Evolutionary conservation across 2,797 vertebrate genomes (phyloP), one percentile per base, ranked within the genome.

Genomic region (Rallus crepitans): DNA sequence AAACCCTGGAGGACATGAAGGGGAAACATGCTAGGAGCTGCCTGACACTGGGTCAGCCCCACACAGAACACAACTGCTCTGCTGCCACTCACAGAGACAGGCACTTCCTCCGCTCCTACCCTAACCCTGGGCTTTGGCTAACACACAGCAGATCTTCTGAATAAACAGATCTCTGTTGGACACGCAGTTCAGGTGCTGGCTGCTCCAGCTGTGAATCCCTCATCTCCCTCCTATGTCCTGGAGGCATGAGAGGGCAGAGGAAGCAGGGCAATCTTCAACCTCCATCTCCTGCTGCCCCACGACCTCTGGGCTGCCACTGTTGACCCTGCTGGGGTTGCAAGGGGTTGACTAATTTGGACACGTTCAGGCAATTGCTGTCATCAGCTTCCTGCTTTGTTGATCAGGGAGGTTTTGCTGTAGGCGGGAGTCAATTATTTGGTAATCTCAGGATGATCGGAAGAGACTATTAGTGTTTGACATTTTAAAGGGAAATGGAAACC

Each of bases 331-430:
- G 87, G 94, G 97, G 95, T 96, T 97, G 97, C 82, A 77, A 83
- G 90, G 90, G 93, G 87, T 96, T 75, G 48, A 93, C 96, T 98
- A 98, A 98, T 98, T 98, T 96, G 97, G 97, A 97, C 97, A 97
- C 94, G 82, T 97, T 33, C 86, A 82, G 90, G 96, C 97, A 98
- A 98, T 95, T 97, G 95, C 97, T 97, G 96, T 97, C 96, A 97
- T 96, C 95, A 92, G 94, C 94, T 98, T 98, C 98, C 98, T 98
- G 98, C 95, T 90, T 59, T 93, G 94, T 89, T 89, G 84, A 96
- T 79, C 60, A 24, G 83, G 92, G 89, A 97, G 97, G 97, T 96
- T 93, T 97, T 94, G 95, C 90, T 94, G 94, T 96, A 95, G 94
- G 95, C 86, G 0, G 91, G 90, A 97, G 94, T 97, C 95, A 97